Evolutionary conservation across 1,140 invertebrate genomes (phyloP), one percentile per base, ranked within the genome.

Genomic region (Rhagoletis zephyria): DNA sequence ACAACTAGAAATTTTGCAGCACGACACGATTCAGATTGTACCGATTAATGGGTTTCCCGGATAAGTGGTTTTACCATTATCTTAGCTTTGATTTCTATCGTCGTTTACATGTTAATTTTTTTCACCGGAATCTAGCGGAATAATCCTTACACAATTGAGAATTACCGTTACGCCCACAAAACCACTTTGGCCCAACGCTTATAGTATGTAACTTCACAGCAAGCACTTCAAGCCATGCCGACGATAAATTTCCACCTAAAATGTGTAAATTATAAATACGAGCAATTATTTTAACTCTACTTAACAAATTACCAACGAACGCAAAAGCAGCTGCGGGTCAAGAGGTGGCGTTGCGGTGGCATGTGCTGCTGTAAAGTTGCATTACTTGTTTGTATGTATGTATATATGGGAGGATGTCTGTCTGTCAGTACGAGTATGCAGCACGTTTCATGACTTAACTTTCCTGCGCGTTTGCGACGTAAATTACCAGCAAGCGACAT

Each of bases 251-350:
- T 91, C 89, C 88, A 89, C 16, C 88, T 89, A 89, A 91, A 92
- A 92, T 92, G 91, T 92, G 90, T 92, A 92, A 92, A 92, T 92
- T 92, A 92, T 92, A 92, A 92, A 92, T 92, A 92, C 91, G 90
- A 92, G 91, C 91, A 92, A 92, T 92, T 92, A 92, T 92, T 92
- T 92, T 92, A 92, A 92, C 91, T 92, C 90, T 92, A 92, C 91
- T 92, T 92, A 92, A 92, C 91, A 92, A 92, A 92, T 92, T 92
- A 92, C 91, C 91, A 92, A 81, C 16, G 19, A 51, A 56, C 48
- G 74, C 10, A 81, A 81, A 81, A 1, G 59, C 74, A 81, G 45
- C 74, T 81, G 74, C n/a, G 74, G 30, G 74, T 45, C 70, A 77
- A 77, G 30, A 77, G 16, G 42, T 45, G 9, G 51, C 16, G 70